Conservation (phyloP, 2,797 vertebrate species). For the Sebastiscus tertius region DNA sequence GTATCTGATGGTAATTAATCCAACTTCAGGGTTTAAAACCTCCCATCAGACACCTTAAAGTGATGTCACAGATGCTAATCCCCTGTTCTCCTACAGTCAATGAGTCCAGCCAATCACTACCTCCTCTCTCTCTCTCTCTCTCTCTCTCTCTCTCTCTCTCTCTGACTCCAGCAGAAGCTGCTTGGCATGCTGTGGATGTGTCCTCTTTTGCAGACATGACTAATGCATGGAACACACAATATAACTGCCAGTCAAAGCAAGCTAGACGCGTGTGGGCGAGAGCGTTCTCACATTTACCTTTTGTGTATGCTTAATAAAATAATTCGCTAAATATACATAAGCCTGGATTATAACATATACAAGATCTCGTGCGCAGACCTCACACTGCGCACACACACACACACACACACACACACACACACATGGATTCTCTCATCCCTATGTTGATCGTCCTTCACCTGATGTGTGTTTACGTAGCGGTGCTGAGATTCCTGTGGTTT, state of each 20-base stretch:
- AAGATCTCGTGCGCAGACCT: constrained; percentile 9
- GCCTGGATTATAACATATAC: constrained; percentile 48
- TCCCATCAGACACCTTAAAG: constrained; percentile 28
- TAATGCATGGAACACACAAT: constrained; percentile 61
- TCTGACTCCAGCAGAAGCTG: constrained; percentile 26
- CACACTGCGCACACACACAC: neutral
- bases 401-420: constrained; percentile 1
- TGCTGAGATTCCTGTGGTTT: constrained; percentile 65
- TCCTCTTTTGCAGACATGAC: constrained; percentile 62
- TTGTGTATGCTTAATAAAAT: constrained; percentile 55
- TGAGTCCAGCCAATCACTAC: constrained; percentile 22
- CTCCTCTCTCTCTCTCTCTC: constrained; percentile 12
- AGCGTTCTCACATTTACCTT: constrained; percentile 58
- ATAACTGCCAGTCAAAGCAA: constrained; percentile 53
- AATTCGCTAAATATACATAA: constrained; percentile 67
- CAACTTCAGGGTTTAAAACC: constrained; percentile 38
- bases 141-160: constrained; percentile 6
- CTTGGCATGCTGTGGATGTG: constrained; percentile 50
- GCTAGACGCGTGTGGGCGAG: constrained; percentile 54
- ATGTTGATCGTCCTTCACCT: constrained; percentile 55
- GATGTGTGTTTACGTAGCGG: constrained; percentile 64
- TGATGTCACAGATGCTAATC: constrained; percentile 50
- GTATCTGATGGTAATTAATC: constrained; percentile 36
- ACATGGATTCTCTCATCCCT: constrained; percentile 11
- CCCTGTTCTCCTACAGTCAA: constrained; percentile 29